Evolutionary conservation across 2,888 invertebrate species (phyloP), one percentile per base, ranked within the genome.

Genomic region (Cosmopolites sordidus): DNA sequence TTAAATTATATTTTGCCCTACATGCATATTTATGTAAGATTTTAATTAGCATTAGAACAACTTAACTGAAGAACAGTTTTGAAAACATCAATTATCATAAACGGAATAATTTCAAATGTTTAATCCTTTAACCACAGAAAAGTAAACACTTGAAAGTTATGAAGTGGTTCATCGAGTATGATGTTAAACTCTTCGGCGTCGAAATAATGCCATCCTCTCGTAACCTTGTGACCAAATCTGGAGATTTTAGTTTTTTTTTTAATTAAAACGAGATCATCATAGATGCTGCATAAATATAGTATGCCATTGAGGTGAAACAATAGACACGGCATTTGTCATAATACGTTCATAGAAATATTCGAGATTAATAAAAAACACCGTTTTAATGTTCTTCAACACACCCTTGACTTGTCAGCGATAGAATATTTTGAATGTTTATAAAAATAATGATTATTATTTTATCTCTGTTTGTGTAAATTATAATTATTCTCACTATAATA

Each of bases 151-250:
- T n/a, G 12, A 12, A 33, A 33, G 12, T 9, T 11, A 12, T 12
- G 12, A 33, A 33, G n/a, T 33, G 33, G 33, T 4, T 12, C 33
- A 33, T 33, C 33, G 12, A 33, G 4, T 22, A 33, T 11, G n/a
- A n/a, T n/a, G n/a, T n/a, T n/a, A n/a, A n/a, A 33, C 12, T 33
- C 33, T 33, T 33, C 33, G n/a, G 11, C 33, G 33, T 9, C 12
- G 11, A 33, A 33, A 33, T 33, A 5, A 33, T 12, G 33, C n/a
- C 33, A 12, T 33, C n/a, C 33, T 33, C 8, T n/a, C 33, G 11
- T n/a, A 33, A 33, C 33, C 33, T 33, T 33, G 33, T 33, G 33
- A n/a, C 33, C 33, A 33, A 33, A 33, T 33, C 33, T n/a, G 33
- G 33, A 33, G 4, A 22, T 22, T 22, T 22, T 8, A 22, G 22